Evolutionary conservation across 1,140 invertebrate genomes (phyloP), one percentile per base, ranked within the genome.

Genomic region (Solenopsis fugax): DNA sequence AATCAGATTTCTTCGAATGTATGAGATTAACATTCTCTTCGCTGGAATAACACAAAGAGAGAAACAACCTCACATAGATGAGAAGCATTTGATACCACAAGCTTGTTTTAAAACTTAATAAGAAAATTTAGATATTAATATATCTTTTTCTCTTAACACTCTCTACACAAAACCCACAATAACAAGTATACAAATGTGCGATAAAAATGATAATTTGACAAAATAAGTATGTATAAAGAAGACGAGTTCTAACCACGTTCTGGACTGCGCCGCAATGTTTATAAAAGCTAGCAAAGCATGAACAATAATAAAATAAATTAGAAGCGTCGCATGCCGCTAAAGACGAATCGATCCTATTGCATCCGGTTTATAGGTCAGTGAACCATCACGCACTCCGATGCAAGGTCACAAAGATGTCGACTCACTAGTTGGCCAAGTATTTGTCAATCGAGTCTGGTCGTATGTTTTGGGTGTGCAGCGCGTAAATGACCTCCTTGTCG

Each of bases 401-500:
- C 78, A 72, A 73, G 52, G 16, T 82, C 41, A 85, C 37, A 71
- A 37, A 60, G n/a, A 69, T 29, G 50, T 90, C 65, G 34, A 97
- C 98, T 97, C 96, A 99, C 98, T 98, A 99, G 95, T 98, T 98
- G 90, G 97, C 96, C 73, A 99, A 95, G 94, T 99, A 99, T 94
- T 97, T 96, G 90, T 97, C 96, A 93, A 97, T 97, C 29, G 96
- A 97, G 94, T 98, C 98, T 65, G 98, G 98, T 92, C 98, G 97
- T 56, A 99, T 98, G 94, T 98, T 98, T 95, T 99, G 98, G 78
- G 98, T 99, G 94, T 99, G 98, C 48, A 99, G 95, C 87, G 98
- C 98, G 95, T 98, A 99, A 91, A 99, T 97, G 45, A 98, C 96
- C 95, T 99, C 98, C 95, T 99, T 99, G 94, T 98, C 98, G 89